phyloP scores from a whole-genome alignment of 2,888 invertebrate species.

The Acanthosepion pharaonis region DNA sequence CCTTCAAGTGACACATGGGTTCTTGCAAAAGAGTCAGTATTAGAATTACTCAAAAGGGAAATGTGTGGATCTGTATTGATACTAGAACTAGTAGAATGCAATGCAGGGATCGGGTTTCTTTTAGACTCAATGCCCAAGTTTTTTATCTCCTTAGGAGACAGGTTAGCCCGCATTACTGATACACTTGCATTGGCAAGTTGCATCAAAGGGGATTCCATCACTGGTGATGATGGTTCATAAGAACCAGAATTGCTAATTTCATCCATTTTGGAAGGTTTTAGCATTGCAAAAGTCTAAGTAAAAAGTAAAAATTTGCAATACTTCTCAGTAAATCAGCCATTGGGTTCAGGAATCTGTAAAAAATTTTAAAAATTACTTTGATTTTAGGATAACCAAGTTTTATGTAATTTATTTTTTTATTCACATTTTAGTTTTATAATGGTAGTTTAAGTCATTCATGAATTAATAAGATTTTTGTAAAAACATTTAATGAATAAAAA shows the following conservation, averaged over 20 bases:
- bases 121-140: not conserved
- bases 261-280: not conserved
- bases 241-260: not conserved
- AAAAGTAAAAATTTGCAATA: not conserved
- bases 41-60: not conserved
- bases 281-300: not conserved
- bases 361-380: not conserved
- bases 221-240: not conserved
- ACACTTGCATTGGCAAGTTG: conserved; percentile 41
- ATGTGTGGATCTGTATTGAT: not conserved
- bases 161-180: not conserved
- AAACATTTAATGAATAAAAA: too few relatives aligned
- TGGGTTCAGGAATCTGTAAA: not conserved
- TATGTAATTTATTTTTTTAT: too few relatives aligned
- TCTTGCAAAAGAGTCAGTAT: not conserved
- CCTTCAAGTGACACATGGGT: not conserved
- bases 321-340: not conserved
- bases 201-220: conserved; percentile 39
- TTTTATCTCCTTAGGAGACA: conserved; percentile 9
- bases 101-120: not conserved
- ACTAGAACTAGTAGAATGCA: not conserved
- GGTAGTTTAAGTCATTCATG: too few relatives aligned
- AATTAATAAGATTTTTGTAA: too few relatives aligned
- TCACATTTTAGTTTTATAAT: too few relatives aligned
- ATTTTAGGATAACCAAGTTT: too few relatives aligned